Base-by-base conservation (phyloP, 2,888 invertebrate species). In the Rhingia rostrata region DNA sequence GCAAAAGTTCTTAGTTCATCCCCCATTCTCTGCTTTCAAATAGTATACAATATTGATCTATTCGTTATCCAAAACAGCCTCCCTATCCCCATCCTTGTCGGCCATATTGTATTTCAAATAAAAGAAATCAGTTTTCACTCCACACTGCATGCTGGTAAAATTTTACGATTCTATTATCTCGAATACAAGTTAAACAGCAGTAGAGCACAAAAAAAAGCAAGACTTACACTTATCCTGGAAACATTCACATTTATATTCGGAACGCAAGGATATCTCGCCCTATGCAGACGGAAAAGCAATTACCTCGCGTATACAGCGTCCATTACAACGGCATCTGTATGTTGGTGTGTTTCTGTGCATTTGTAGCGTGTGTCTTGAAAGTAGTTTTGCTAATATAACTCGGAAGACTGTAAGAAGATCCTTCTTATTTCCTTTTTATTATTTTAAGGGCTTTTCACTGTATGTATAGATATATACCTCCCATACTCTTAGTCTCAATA, bases 371-470 rank as follows among this genome's bases (percentile, higher is more conserved):
- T 82, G 82, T 78, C 77, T 72, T 72, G 70, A 66, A 72, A 78
- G 82, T 82, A 82, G 82, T 82, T 82, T 82, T 82, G 82, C 72
- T 82, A 82, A 82, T 82, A 82, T 53, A 78, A 82, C 81, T 70
- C 39, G 51, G 51, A 64, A 82, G 64, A 82, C 64, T 75, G 77
- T 33, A 64, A 58, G 64, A 5, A 58, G 63, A 64, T 69, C 53
- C 49, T 12, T 77, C 41, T 35, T 67, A 37, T 12, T 45, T 60
- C 37, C 41, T 51, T 81, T 43, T 74, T 77, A 45, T 81, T 63
- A 74, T 81, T 70, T 72, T 77, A 82, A 82, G 72, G 78, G 54
- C 77, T 66, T 60, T 81, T 66, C 47, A 32, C 37, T 74, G 64
- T 47, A 54, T 12, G 30, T 22, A 58, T 32, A 10, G 12, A n/a